A percentile compares a stretch with the other conserved stretches of the same genome.
Conservation (phyloP, 2,797 vertebrate genomes). For the Geotrypetes seraphini region DNA sequence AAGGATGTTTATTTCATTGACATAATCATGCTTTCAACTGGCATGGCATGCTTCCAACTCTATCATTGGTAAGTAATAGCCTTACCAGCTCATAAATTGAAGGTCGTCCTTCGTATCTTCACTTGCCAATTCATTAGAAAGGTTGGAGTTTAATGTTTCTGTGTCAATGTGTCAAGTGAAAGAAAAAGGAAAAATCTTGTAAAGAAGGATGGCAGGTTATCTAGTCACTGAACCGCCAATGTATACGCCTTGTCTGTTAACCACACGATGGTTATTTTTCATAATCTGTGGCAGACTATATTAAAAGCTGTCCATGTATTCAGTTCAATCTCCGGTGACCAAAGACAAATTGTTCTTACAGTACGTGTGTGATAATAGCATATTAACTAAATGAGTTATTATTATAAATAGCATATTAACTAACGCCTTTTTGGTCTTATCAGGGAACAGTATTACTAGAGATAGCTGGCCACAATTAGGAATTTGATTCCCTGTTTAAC, state of each 20-base stretch:
- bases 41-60: too few species aligned
- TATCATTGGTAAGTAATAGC: constrained; percentile 4
- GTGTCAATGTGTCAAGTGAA: constrained; percentile 6
- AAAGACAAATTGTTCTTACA: constrained; percentile 17
- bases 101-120: constrained; percentile 3
- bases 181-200: neutral
- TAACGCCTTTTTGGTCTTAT: too few species aligned
- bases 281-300: constrained; percentile 18
- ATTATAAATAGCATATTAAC: constrained; percentile 26
- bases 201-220: constrained; percentile 3
- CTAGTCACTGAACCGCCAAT: neutral
- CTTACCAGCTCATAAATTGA: neutral
- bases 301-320: constrained; percentile 13
- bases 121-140: neutral
- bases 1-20: constrained; percentile 6
- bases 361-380: constrained; percentile 27
- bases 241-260: too few species aligned
- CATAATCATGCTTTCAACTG: neutral
- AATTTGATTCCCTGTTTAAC: too few species aligned
- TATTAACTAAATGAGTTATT: constrained; percentile 17
- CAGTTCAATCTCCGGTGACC: constrained; percentile 20
- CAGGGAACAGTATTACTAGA: too few species aligned
- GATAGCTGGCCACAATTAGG: too few species aligned
- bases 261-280: too few species aligned
- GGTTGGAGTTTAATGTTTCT: neutral